phyloP scores from a whole-genome alignment of 2,797 vertebrate genomes.

The Siniperca obscura region DNA sequence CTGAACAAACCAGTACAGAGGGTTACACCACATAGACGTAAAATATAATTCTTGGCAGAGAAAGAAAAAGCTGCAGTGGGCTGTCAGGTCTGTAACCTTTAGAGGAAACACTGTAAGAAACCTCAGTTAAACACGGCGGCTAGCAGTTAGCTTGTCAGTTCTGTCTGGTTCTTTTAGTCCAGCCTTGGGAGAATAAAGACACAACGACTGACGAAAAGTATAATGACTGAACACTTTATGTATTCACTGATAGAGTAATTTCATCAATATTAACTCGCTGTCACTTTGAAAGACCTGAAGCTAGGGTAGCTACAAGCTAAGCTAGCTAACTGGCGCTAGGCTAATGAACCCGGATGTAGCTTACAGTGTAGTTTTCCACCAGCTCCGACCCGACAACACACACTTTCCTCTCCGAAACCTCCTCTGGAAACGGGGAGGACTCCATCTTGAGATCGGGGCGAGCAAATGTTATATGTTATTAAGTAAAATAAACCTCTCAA shows the following conservation, averaged over 20 bases:
- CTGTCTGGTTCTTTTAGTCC: background rate
- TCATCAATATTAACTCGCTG: background rate
- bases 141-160: slow-evolving; percentile 36
- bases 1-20: background rate
- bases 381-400: slow-evolving; percentile 91
- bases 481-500: background rate
- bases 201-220: rapidly evolving
- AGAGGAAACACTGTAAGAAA: background rate
- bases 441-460: slow-evolving; percentile 71
- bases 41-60: background rate
- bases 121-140: background rate
- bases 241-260: rapidly evolving
- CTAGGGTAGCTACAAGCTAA: slow-evolving; percentile 38
- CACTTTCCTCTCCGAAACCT: slow-evolving; percentile 86
- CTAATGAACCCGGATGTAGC: slow-evolving; percentile 9
- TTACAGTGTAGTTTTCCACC: slow-evolving; percentile 93
- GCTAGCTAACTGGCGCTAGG: slow-evolving; percentile 33
- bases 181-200: background rate
- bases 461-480: background rate
- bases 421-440: slow-evolving; percentile 72
- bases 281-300: background rate
- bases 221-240: rapidly evolving
- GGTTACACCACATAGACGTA: rapidly evolving
- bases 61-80: too few species aligned
- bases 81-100: background rate